A percentile compares a stretch with the other conserved stretches of the same genome.
Evolutionary conservation across 2,797 vertebrate species (phyloP).

Genomic region (Lepus oiostolus): DNA sequence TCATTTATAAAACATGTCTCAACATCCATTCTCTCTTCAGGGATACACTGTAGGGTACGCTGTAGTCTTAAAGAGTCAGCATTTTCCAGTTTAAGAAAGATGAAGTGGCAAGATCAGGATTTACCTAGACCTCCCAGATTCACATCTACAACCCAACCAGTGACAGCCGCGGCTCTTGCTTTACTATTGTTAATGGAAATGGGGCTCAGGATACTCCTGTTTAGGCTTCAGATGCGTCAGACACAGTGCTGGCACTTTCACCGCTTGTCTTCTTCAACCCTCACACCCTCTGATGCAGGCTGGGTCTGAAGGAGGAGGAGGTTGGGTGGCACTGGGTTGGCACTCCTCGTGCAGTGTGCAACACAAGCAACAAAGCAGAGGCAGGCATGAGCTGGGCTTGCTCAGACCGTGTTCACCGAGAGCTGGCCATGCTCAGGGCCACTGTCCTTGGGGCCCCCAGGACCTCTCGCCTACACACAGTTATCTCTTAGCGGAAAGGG

Average conservation of each 20-base stretch:
- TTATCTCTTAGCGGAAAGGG: conserved; percentile 35
- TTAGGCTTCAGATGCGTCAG: background rate
- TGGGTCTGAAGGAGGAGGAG: background rate
- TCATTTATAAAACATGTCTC: background rate
- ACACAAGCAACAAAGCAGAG: background rate
- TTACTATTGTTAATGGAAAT: background rate
- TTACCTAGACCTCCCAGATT: conserved; percentile 36
- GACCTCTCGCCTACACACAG: background rate
- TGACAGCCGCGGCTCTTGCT: background rate
- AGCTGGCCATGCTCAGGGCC: background rate
- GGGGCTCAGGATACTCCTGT: background rate
- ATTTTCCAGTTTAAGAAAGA: conserved; percentile 49
- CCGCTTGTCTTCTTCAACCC: background rate
- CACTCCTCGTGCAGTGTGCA: background rate
- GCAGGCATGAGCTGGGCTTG: background rate
- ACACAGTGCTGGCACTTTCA: background rate
- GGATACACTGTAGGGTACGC: background rate
- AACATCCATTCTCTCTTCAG: background rate
- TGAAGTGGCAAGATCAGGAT: background rate
- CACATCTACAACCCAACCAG: background rate
- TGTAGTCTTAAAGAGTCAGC: background rate
- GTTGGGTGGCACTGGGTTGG: background rate
- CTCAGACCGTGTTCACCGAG: too few species aligned
- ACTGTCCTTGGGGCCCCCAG: background rate
- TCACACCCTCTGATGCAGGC: background rate